These are phyloP conservation scores for Spea hammondii DNA, from an alignment of 2,797 vertebrate genomes.

Conservation along the genomic window DNA sequence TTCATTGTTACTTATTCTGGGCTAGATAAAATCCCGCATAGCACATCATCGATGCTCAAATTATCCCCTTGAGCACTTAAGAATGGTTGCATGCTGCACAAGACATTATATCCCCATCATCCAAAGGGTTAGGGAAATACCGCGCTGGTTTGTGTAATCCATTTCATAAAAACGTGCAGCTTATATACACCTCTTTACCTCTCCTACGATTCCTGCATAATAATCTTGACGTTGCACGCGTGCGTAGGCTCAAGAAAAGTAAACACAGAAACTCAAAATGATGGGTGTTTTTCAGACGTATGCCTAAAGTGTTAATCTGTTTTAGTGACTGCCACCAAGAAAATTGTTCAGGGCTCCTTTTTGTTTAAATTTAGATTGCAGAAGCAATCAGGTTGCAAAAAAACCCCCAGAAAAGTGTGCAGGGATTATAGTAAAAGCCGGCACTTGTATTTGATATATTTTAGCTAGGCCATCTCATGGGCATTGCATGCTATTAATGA, in stretches of 20 bases:
- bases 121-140: background rate
- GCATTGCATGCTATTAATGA: conserved; percentile 51
- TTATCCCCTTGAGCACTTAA: no score
- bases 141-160: background rate
- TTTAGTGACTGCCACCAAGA: conserved; percentile 16
- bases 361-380: conserved; percentile 49
- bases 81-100: no score
- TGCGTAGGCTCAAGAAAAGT: background rate
- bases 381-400: conserved; percentile 37
- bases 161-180: background rate
- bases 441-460: conserved; percentile 44
- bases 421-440: conserved; percentile 43
- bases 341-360: conserved; percentile 29
- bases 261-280: background rate
- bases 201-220: background rate
- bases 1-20: background rate
- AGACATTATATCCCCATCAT: no score
- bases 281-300: conserved; percentile 28
- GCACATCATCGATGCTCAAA: no score
- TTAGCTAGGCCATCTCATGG: conserved; percentile 42
- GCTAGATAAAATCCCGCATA: no score
- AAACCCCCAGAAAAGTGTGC: conserved; percentile 17
- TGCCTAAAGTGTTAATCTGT: conserved; percentile 5
- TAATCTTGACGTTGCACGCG: background rate
- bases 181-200: background rate